A percentile compares a stretch with the other conserved stretches of the same genome.
These are phyloP conservation scores for Myocastor coypus DNA, from an alignment of 2,113 vertebrate species.

Conservation along the genomic window DNA sequence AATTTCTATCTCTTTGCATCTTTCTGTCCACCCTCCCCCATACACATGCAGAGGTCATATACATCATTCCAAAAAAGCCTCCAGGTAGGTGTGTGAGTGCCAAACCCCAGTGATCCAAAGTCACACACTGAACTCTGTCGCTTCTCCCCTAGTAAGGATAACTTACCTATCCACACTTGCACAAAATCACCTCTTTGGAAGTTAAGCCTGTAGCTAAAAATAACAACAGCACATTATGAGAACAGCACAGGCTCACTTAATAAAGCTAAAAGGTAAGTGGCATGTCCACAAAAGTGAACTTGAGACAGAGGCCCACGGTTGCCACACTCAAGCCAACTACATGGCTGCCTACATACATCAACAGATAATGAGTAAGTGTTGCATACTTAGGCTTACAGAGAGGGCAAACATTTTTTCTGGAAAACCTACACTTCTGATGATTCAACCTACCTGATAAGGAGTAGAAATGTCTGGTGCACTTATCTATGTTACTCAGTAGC, in stretches of 20 bases:
- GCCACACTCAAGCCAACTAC: background rate
- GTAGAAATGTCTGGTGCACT: constrained; percentile 56
- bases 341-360: background rate
- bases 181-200: constrained; percentile 10
- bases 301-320: background rate
- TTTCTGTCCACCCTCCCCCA: background rate
- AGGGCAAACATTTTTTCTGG: constrained; percentile 29
- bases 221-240: background rate
- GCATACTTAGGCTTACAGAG: background rate
- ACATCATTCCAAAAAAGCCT: background rate
- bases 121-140: background rate
- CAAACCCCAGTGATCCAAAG: background rate
- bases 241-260: background rate
- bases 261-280: background rate
- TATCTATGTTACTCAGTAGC: constrained; percentile 59
- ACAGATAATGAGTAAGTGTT: background rate
- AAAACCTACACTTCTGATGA: constrained; percentile 9
- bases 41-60: background rate
- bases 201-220: constrained; percentile 30
- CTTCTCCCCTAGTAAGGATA: background rate
- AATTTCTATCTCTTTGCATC: background rate
- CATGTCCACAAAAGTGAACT: constrained; percentile 40
- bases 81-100: background rate
- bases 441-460: constrained; percentile 14
- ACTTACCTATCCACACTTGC: background rate